Conservation (phyloP, 2,888 invertebrate genomes). For the Resseliella maxima region DNA sequence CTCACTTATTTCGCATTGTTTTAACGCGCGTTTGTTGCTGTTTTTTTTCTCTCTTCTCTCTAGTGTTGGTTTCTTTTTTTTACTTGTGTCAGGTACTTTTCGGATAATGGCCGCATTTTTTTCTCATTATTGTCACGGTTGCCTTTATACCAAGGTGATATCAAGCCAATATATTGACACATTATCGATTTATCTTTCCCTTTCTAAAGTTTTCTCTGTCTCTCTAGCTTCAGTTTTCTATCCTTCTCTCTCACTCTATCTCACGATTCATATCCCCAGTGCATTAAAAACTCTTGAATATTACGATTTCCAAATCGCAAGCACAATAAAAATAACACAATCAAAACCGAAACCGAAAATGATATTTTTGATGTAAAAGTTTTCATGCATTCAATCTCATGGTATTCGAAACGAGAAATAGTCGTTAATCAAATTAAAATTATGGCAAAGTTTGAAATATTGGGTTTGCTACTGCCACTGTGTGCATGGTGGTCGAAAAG, state of each 20-base stretch:
- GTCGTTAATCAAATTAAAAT: slow-evolving; percentile 53
- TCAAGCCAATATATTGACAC: not conserved
- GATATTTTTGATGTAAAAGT: slow-evolving; percentile 17
- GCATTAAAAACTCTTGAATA: not conserved
- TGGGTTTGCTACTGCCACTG: not conserved
- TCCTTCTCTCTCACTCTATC: too few species aligned
- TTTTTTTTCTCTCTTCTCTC: too few species aligned
- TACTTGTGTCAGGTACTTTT: not conserved
- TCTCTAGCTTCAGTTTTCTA: not conserved
- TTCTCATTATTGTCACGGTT: slow-evolving; percentile 22
- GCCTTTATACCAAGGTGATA: slow-evolving; percentile 22
- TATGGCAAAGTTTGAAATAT: not conserved
- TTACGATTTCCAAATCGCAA: not conserved
- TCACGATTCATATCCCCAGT: too few species aligned
- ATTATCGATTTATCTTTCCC: not conserved
- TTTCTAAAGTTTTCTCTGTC: too few species aligned
- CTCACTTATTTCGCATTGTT: slow-evolving; percentile 44
- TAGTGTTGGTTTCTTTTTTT: not conserved
- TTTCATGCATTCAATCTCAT: not conserved
- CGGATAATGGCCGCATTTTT: slow-evolving; percentile 31
- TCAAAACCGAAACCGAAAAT: not conserved
- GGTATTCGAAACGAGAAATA: not conserved
- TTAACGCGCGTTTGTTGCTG: not conserved
- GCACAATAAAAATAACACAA: not conserved
- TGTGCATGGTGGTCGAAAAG: not conserved